Conservation (phyloP, 2,797 vertebrate genomes). For the Epinephelus coioides region DNA sequence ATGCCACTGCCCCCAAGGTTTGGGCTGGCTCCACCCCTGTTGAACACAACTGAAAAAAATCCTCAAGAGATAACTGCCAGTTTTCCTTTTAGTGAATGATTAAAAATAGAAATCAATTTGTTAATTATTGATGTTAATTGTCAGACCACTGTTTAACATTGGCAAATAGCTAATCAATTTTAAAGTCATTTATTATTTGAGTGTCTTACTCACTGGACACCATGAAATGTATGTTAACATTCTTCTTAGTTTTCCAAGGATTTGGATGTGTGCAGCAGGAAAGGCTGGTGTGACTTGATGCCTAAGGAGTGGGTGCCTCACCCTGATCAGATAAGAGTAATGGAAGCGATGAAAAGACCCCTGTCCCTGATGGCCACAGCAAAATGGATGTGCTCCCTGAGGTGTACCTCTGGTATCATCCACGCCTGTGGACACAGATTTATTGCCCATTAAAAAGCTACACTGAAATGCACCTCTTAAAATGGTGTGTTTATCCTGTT, state of each 20-base stretch:
- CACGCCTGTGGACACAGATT: constrained; percentile 83
- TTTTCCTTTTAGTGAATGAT: background rate
- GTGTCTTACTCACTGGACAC: background rate
- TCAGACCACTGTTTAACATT: background rate
- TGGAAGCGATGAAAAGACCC: constrained; percentile 84
- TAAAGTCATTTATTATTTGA: background rate
- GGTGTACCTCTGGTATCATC: constrained; percentile 83
- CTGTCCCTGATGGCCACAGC: constrained; percentile 81
- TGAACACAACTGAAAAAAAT: background rate
- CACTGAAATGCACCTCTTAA: constrained; percentile 81
- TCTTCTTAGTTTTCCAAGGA: constrained; percentile 44
- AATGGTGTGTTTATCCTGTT: constrained; percentile 77
- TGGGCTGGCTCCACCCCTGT: no score
- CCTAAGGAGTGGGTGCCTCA: constrained; percentile 73
- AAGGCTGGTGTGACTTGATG: constrained; percentile 62
- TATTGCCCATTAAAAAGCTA: constrained; percentile 85
- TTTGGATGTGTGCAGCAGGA: constrained; percentile 52
- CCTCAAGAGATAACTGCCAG: background rate
- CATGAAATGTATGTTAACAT: constrained; percentile 22
- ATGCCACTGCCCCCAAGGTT: no score
- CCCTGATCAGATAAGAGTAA: constrained; percentile 87
- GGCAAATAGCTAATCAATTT: background rate
- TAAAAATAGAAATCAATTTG: background rate
- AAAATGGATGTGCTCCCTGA: constrained; percentile 85
- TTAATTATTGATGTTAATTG: background rate